Percentiles rank a stretch among this genome's conserved stretches.
phyloP scores from a whole-genome alignment of 2,797 vertebrate genomes.

The Gallinago stenura region DNA sequence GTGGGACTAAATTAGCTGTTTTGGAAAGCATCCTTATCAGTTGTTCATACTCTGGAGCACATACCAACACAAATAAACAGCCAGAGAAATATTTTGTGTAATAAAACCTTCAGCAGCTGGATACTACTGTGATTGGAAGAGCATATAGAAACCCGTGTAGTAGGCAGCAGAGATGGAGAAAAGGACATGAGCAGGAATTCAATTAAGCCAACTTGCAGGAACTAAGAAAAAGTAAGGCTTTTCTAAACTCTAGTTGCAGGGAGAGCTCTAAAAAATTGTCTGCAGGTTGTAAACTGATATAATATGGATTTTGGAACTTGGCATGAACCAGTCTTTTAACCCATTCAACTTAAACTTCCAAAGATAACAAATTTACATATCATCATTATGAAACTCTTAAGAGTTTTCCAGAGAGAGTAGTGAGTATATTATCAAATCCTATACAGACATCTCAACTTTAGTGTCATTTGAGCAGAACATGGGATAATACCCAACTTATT shows the following conservation, averaged over 20 bases:
- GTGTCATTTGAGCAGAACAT: background rate
- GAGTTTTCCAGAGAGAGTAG: background rate
- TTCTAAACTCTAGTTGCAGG: background rate
- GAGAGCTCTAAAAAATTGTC: background rate
- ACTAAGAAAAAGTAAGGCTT: background rate
- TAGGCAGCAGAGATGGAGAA: background rate
- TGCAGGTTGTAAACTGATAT: background rate
- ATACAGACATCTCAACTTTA: background rate
- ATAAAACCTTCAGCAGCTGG: background rate
- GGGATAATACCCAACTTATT: background rate
- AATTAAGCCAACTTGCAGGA: background rate
- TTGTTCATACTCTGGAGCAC: conserved; percentile 20
- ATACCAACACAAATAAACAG: background rate
- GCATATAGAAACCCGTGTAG: conserved; percentile 10
- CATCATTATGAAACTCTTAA: background rate
- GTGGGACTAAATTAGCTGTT: conserved; percentile 39
- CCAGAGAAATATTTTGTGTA: conserved; percentile 5
- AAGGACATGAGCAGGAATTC: background rate
- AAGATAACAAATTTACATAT: background rate
- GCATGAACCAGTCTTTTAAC: background rate
- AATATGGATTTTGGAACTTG: background rate
- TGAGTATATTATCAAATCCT: background rate
- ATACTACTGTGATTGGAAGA: conserved; percentile 17
- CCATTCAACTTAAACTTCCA: background rate
- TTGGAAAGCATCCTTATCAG: conserved; percentile 24